Evolutionary conservation across 2,888 invertebrate species (phyloP).

Genomic region (Acholoe squamosa): DNA sequence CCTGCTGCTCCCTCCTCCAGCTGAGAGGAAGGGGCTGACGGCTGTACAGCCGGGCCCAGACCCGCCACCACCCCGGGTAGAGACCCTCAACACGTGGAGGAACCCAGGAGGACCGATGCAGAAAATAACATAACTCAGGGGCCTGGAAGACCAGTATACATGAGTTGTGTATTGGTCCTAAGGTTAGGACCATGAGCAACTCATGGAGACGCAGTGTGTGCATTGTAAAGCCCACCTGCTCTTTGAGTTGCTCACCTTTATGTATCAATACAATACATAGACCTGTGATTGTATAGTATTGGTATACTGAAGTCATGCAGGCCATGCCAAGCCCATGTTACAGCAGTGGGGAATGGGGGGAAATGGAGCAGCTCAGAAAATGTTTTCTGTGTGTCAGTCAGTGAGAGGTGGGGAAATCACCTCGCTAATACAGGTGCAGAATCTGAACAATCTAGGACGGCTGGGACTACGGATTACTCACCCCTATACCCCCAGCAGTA

Average conservation of each 20-base stretch:
- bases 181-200: not conserved
- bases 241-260: not conserved
- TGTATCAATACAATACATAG: no score
- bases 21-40: not conserved
- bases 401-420: no score
- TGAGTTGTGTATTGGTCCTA: not conserved
- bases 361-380: no score
- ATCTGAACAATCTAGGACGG: not conserved
- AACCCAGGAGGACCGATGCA: constrained; percentile 27
- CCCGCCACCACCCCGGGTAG: constrained; percentile 29
- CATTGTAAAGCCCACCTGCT: not conserved
- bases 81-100: constrained; percentile 21
- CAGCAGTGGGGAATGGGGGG: no score
- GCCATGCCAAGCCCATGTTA: not conserved
- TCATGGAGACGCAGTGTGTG: not conserved
- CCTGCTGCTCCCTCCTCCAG: constrained; percentile 29
- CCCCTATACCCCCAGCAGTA: no score
- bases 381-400: no score
- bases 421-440: not conserved
- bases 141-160: not conserved
- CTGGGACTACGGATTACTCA: constrained; percentile 1
- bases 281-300: no score
- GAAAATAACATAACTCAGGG: constrained; percentile 40
- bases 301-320: no score
- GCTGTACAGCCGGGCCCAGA: not conserved